Conservation (phyloP, 2,113 vertebrate species). For the Chiloscyllium plagiosum region DNA sequence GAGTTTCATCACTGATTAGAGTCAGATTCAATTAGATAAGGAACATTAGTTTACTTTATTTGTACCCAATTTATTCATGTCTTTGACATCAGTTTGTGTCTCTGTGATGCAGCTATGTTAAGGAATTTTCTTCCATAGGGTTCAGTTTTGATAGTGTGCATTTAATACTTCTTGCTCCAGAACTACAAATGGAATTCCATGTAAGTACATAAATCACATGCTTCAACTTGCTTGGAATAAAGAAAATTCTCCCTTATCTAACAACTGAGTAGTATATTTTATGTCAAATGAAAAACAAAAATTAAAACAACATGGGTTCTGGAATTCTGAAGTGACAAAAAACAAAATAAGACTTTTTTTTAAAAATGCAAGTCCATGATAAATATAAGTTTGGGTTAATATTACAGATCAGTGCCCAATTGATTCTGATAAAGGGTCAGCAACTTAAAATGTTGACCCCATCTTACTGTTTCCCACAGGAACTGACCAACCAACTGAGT, state of each 20-base stretch:
- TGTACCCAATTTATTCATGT: not conserved
- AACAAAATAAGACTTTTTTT: not conserved
- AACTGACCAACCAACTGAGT: not conserved
- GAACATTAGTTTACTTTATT: not conserved
- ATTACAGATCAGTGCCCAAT: not conserved
- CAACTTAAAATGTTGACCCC: not conserved
- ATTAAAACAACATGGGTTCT: not conserved
- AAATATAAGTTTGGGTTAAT: not conserved
- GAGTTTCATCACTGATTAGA: not conserved
- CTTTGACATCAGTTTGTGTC: not conserved
- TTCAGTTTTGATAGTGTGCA: not conserved
- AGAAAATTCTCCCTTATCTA: not conserved
- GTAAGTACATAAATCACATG: not conserved
- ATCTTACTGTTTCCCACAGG: not conserved
- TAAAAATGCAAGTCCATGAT: not conserved
- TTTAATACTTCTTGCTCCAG: not conserved
- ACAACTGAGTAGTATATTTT: not conserved
- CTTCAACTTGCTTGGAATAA: not conserved
- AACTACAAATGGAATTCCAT: not conserved
- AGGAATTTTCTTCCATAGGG: not conserved
- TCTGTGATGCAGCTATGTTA: not conserved
- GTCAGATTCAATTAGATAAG: not conserved
- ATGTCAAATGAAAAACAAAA: not conserved
- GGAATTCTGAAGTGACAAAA: not conserved
- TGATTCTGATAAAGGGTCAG: not conserved